Percentiles rank a stretch among this genome's conserved stretches.
Evolutionary conservation across 2,113 vertebrate species (phyloP).

Genomic region (Anguilla rostrata): DNA sequence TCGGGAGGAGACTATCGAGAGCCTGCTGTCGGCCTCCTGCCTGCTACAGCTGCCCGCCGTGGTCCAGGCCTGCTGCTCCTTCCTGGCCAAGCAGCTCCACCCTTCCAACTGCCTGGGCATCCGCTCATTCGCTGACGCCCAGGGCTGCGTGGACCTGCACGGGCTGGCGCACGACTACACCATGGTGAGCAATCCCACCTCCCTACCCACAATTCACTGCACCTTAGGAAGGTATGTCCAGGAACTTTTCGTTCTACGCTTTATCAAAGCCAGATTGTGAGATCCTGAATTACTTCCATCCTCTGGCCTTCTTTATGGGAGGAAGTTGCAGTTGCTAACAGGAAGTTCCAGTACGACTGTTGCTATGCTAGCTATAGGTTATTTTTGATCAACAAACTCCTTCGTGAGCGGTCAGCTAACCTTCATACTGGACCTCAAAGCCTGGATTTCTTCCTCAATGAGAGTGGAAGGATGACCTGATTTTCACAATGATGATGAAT

Average conservation of each 20-base stretch:
- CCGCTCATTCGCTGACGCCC: slow-evolving; percentile 92
- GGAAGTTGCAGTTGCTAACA: background rate
- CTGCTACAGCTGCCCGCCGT: slow-evolving; percentile 93
- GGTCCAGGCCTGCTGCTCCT: slow-evolving; percentile 94
- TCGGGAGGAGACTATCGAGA: slow-evolving; percentile 95
- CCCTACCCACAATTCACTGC: background rate
- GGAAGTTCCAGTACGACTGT: background rate
- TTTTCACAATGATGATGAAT: background rate
- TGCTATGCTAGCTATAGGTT: background rate
- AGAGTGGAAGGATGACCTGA: background rate
- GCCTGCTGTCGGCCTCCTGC: slow-evolving; percentile 91
- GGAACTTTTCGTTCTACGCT: background rate
- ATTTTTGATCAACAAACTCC: background rate
- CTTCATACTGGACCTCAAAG: background rate
- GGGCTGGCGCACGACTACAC: slow-evolving; percentile 94
- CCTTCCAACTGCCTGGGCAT: slow-evolving; percentile 98
- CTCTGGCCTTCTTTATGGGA: background rate
- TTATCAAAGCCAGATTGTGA: background rate
- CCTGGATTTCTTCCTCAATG: background rate
- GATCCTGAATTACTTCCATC: background rate
- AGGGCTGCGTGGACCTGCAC: slow-evolving; percentile 93
- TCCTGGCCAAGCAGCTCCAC: slow-evolving; percentile 96
- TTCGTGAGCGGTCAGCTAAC: background rate
- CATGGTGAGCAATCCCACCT: slow-evolving; percentile 79
- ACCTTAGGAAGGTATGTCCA: background rate